Conservation (phyloP, 2,113 vertebrate genomes). For the Ascaphus truei region DNA sequence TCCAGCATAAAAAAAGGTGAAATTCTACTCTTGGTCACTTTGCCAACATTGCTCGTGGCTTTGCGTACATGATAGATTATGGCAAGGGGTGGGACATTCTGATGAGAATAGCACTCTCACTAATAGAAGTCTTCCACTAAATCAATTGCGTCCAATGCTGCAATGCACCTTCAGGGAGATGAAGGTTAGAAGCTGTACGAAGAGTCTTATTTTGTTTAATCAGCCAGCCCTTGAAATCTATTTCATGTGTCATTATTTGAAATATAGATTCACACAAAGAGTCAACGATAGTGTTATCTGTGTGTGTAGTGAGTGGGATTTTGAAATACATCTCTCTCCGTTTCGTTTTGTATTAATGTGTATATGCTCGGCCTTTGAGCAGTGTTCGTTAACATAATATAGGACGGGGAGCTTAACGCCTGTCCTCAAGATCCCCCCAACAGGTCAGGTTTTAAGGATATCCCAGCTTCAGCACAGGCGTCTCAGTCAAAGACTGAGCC, state of each 20-base stretch:
- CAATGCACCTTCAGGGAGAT: conserved; percentile 39
- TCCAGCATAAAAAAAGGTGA: too few species aligned
- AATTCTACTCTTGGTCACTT: conserved; percentile 49
- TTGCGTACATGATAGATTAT: conserved; percentile 66
- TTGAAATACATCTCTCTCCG: not conserved
- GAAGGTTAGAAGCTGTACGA: conserved; percentile 42
- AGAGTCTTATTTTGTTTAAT: conserved; percentile 40
- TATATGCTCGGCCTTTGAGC: not conserved
- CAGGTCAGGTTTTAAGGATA: too few species aligned
- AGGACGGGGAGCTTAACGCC: too few species aligned
- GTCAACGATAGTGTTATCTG: not conserved
- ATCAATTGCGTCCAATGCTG: conserved; percentile 57
- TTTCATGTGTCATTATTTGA: not conserved
- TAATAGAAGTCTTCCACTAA: conserved; percentile 65
- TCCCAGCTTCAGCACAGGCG: too few species aligned
- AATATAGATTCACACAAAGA: not conserved
- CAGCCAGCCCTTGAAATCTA: not conserved
- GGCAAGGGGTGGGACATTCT: conserved; percentile 50
- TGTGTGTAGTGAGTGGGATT: not conserved
- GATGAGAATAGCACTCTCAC: conserved; percentile 51
- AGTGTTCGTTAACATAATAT: too few species aligned
- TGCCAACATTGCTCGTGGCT: conserved; percentile 55
- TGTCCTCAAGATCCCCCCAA: too few species aligned
- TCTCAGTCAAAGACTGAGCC: too few species aligned
- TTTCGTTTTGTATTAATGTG: not conserved